phyloP scores from a whole-genome alignment of 2,888 invertebrate genomes.

The Myopa tessellatipennis region DNA sequence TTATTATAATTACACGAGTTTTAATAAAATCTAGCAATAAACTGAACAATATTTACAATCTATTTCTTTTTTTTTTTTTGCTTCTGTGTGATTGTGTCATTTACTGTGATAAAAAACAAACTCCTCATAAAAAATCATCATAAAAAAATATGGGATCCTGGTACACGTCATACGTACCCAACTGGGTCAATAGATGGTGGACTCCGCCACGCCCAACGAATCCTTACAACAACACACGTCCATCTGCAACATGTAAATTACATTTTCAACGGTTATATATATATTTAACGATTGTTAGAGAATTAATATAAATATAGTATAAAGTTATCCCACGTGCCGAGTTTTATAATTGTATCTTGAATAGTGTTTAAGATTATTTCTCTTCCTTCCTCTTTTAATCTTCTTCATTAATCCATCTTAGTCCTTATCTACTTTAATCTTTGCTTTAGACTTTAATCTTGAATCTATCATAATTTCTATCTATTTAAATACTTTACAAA shows the following conservation, averaged over 20 bases:
- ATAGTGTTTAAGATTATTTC: no score
- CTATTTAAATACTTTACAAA: no score
- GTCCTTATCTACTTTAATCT: background rate
- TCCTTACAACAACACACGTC: conserved; percentile 60
- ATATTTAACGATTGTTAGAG: no score
- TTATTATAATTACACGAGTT: background rate
- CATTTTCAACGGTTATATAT: background rate
- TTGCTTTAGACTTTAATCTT: no score
- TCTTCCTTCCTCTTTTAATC: no score
- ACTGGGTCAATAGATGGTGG: conserved; percentile 64
- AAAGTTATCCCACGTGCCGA: no score
- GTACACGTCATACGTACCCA: conserved; percentile 61
- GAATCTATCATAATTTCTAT: no score
- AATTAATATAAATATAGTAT: no score
- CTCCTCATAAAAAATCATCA: no score
- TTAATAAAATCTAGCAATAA: background rate
- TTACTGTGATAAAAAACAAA: background rate
- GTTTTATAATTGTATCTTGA: no score
- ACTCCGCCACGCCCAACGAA: conserved; percentile 55
- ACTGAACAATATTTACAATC: no score
- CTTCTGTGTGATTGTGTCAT: background rate
- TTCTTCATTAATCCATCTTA: no score
- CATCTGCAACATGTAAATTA: conserved; percentile 56
- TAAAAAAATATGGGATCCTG: conserved; percentile 54
- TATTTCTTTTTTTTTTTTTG: background rate